Evolutionary conservation across 2,113 vertebrate genomes (phyloP), one percentile per base, ranked within the genome.

Genomic region (Scatophagus argus): DNA sequence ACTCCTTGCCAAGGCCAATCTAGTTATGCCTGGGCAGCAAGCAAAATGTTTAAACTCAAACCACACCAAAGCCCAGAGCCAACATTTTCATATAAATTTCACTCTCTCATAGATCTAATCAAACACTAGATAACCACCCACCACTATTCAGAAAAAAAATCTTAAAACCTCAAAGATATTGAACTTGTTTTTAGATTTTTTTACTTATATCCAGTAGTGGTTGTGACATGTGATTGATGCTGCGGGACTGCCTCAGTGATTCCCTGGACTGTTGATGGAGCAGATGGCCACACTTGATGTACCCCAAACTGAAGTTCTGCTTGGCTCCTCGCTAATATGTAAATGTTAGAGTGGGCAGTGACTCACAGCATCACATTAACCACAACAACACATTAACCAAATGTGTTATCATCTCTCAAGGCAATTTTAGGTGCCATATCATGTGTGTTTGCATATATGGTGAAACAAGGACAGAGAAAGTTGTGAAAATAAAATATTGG

Each of bases 381-480:
- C 74, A 51, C 55, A 83, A 32, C 47, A 78, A 49, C 56, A 46
- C 64, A 79, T 76, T 52, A 49, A 43, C 16, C 41, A 23, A 82
- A 65, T 54, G 31, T 78, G 51, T 34, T 74, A 52, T 16, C 27
- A 29, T 46, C 64, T 46, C 58, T 46, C 3, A 3, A 31, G 75
- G 74, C 55, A 19, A 4, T 31, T 36, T n/a, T 10, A 27, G 19
- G n/a, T 44, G 54, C 29, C 6, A 29, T 61, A 52, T 43, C 23
- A 13, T 56, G 9, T 59, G 44, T 21, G 34, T 7, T 44, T 69
- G 39, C 43, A 52, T 51, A 14, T 31, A 58, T 32, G 41, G 12
- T 54, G 27, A 55, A 70, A 34, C 12, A 52, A 27, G 8, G 17
- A 8, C 13, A 11, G 8, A 55, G 21, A 46, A 36, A 3, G 9